A percentile compares a stretch with the other conserved stretches of the same genome.
These are phyloP conservation scores for Dryomyza anilis DNA, from an alignment of 2,888 invertebrate species.

Conservation along the genomic window DNA sequence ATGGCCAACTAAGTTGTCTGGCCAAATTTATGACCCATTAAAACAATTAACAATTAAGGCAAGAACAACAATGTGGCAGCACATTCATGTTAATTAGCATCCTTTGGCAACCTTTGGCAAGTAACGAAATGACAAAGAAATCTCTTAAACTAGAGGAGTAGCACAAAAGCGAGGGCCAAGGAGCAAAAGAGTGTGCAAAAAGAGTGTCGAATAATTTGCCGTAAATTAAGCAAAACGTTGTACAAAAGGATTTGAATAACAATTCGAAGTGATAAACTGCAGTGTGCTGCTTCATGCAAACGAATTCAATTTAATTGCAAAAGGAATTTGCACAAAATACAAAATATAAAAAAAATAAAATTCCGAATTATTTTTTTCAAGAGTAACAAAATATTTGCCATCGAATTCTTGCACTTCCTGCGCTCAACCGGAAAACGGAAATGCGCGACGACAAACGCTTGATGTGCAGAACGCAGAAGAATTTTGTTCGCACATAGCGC, in stretches of 20 bases:
- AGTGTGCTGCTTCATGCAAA: neutral
- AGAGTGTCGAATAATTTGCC: conserved; percentile 17
- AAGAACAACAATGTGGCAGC: neutral
- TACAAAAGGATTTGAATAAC: conserved; percentile 23
- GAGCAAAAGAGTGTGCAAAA: too few species aligned
- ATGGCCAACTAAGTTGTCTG: neutral
- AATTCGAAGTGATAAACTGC: conserved; percentile 21
- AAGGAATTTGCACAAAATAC: conserved; percentile 10
- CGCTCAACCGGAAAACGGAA: conserved; percentile 18
- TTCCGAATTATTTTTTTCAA: neutral
- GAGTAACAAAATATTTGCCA: neutral
- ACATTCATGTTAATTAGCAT: conserved; percentile 23
- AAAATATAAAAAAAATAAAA: neutral
- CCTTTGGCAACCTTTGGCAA: conserved; percentile 7
- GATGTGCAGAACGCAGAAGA: neutral
- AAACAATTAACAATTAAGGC: conserved; percentile 53
- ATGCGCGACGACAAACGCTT: conserved; percentile 16
- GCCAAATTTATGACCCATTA: conserved; percentile 52
- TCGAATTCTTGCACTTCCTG: too few species aligned
- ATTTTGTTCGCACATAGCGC: neutral
- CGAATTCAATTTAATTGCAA: conserved; percentile 16
- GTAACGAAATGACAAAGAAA: neutral
- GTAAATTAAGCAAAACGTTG: conserved; percentile 17
- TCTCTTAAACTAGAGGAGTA: neutral
- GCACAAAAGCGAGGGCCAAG: too few species aligned